Conservation (phyloP, 2,888 invertebrate species). For the Teinopalpus imperialis region DNA sequence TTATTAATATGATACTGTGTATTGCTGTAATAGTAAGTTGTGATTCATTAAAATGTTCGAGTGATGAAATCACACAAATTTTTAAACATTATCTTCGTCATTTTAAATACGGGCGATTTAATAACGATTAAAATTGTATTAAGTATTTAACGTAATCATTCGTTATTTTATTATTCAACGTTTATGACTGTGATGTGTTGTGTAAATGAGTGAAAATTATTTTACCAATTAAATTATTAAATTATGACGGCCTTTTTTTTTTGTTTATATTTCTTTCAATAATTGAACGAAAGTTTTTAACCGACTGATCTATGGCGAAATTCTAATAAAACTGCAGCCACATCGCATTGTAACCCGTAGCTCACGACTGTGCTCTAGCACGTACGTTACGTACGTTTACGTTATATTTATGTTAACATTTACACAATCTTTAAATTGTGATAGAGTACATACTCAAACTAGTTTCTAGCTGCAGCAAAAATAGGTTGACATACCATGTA, state of each 20-base stretch:
- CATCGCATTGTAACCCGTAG: too few species aligned
- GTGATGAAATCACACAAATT: slow-evolving; percentile 12
- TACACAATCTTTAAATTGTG: too few species aligned
- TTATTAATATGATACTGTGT: slow-evolving; percentile 7
- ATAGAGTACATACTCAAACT: too few species aligned
- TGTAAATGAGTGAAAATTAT: slow-evolving; percentile 36
- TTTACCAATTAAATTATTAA: slow-evolving; percentile 43
- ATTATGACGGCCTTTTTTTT: slow-evolving; percentile 16
- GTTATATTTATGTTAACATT: too few species aligned
- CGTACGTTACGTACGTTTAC: too few species aligned
- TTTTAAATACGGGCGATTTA: neutral
- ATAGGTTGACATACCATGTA: too few species aligned
- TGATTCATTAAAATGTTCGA: neutral
- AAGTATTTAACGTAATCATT: slow-evolving; percentile 15
- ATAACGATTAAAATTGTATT: slow-evolving; percentile 17
- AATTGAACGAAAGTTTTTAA: too few species aligned
- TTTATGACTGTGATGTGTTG: slow-evolving; percentile 53
- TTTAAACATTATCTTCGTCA: neutral
- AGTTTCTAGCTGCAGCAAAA: too few species aligned
- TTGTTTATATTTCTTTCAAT: too few species aligned
- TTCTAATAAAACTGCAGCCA: too few species aligned
- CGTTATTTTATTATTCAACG: slow-evolving; percentile 21
- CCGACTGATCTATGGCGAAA: too few species aligned
- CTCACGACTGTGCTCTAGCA: too few species aligned
- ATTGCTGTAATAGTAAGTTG: neutral